phyloP scores from a whole-genome alignment of 2,888 invertebrate species.

The Rhogogaster chlorosoma region DNA sequence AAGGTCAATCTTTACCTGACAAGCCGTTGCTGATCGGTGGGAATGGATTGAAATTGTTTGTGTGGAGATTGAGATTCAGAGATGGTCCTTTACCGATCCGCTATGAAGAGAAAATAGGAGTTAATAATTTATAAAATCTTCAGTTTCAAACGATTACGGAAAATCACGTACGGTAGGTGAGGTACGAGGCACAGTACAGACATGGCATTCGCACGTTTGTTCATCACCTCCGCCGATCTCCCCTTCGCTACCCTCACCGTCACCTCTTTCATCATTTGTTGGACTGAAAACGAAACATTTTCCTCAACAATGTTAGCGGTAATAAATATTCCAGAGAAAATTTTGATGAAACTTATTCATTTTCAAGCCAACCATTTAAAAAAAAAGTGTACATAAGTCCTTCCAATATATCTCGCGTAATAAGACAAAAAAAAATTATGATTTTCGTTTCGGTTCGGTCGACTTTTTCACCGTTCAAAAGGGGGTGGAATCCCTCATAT shows the following conservation, averaged over 20 bases:
- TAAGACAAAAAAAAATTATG: no score
- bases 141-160: neutral
- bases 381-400: no score
- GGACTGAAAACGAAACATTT: constrained; percentile 36
- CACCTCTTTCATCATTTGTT: constrained; percentile 53
- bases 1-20: constrained; percentile 54
- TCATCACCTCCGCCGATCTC: constrained; percentile 56
- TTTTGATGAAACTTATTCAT: neutral
- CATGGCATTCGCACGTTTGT: constrained; percentile 60
- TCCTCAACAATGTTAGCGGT: neutral
- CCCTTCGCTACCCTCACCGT: constrained; percentile 56
- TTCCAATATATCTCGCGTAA: no score
- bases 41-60: constrained; percentile 54
- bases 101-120: constrained; percentile 19
- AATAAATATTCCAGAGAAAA: neutral
- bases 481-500: no score
- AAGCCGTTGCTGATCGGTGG: constrained; percentile 58
- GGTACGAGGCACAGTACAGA: constrained; percentile 55
- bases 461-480: no score
- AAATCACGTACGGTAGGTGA: constrained; percentile 41
- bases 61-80: constrained; percentile 45
- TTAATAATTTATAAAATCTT: neutral
- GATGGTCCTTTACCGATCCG: constrained; percentile 46
- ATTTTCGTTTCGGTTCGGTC: no score
- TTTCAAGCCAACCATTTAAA: no score